Evolutionary conservation across 2,888 invertebrate species (phyloP), one percentile per base, ranked within the genome.

Genomic region (Philhelius pedissequus): DNA sequence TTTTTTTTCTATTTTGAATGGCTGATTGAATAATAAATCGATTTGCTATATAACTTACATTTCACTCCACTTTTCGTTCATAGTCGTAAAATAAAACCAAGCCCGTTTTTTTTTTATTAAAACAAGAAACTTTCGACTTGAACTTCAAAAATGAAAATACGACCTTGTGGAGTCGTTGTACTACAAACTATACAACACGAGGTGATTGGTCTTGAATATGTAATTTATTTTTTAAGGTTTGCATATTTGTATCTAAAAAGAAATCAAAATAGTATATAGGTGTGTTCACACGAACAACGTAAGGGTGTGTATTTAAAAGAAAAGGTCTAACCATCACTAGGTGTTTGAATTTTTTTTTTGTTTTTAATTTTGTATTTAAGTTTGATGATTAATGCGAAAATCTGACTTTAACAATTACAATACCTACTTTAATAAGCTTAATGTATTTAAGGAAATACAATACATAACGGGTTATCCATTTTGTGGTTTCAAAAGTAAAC

Each of bases 121-220:
- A 60, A 60, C 20, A 60, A n/a, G 25, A 45, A 62, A 62, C 43
- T 18, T 45, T 45, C 27, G 43, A 62, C 43, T 62, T 62, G 62
- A 62, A 62, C 43, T 62, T 62, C 45, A 62, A 62, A 45, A 30
- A 40, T 15, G 11, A 40, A 60, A 60, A 25, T 18, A 45, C 27
- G 62, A 62, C 62, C 62, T 62, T 62, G 62, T 45, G 32, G 30
- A 38, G 62, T 30, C 30, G 15, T 45, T 62, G 43, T 30, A 62
- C 45, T 62, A n/a, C n/a, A n/a, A n/a, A n/a, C n/a, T n/a, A n/a
- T n/a, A n/a, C n/a, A n/a, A 43, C 30, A 43, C 25, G 43, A 15
- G 27, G 25, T 60, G 22, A 58, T 66, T 66, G 48, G 73, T 52
- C 20, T 52, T 45, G 74, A 69, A 68, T 74, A 15, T 60, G 25